Base-by-base conservation (phyloP, 2,888 invertebrate species). In the Lithophane semibrunnea region DNA sequence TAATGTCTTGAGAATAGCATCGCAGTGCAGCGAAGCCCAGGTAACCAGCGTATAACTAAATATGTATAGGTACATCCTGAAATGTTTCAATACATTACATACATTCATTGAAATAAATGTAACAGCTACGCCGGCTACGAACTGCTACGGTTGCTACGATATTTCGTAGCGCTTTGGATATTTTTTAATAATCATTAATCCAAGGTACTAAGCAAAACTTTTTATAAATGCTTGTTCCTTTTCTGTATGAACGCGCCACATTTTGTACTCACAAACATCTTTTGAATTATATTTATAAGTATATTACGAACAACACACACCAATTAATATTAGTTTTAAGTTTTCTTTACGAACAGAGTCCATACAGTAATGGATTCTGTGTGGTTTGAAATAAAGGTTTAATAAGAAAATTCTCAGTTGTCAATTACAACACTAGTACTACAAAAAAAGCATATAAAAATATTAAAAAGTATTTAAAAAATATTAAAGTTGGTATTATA, bases 141-240 rank as follows among this genome's bases (percentile, higher is more conserved):
- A 37, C 3, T n/a, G 76, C 58, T 65, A 63, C 61, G 29, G 3
- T 24, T 47, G 66, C 54, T 75, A 75, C 82, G 49, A 52, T 3
- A 49, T 12, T 67, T 77, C 63, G 79, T 68, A 79, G 77, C 44
- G 10, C 10, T 52, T 64, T 58, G 10, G 7, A 52, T 37, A 29
- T 54, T 42, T 73, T 54, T 37, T 37, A 16, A n/a, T 4, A 8
- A 63, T n/a, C 13, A 16, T 3, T 44, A 58, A 9, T 42, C 18
- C n/a, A 21, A 12, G 29, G 21, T 72, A 37, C 37, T 37, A 37
- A 44, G 8, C 0, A 18, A 75, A 56, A n/a, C 1, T 54, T 12
- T n/a, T 18, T 24, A n/a, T 47, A 16, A 10, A 24, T 42, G 21
- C 12, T 72, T 21, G 16, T 21, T 67, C 3, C 1, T 47, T 68